A percentile compares a stretch with the other conserved stretches of the same genome.
phyloP scores from a whole-genome alignment of 2,888 invertebrate genomes.

The Megastigmus dorsalis region DNA sequence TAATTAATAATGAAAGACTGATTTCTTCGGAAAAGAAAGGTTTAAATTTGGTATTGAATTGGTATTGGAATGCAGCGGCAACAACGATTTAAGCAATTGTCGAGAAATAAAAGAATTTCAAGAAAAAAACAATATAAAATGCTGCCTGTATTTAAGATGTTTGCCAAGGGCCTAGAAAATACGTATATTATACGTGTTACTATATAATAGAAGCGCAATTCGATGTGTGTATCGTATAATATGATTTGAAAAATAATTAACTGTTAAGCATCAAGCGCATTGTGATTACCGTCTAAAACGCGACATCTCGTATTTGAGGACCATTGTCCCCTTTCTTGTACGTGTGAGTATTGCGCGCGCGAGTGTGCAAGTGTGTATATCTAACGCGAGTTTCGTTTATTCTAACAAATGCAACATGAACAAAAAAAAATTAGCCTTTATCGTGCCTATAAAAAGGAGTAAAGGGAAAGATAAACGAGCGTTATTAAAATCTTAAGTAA shows the following conservation, averaged over 20 bases:
- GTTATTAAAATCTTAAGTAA: conserved; percentile 16
- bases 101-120: conserved; percentile 45
- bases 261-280: conserved; percentile 63
- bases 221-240: conserved; percentile 38
- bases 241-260: conserved; percentile 57
- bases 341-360: conserved; percentile 16
- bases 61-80: background rate
- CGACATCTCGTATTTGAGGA: conserved; percentile 50
- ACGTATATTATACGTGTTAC: conserved; percentile 20
- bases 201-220: conserved; percentile 32
- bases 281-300: conserved; percentile 62
- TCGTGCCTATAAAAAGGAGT: conserved; percentile 64
- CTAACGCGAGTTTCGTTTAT: conserved; percentile 59
- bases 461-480: conserved; percentile 45
- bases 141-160: conserved; percentile 46
- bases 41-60: background rate
- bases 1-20: conserved; percentile 13
- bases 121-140: conserved; percentile 41
- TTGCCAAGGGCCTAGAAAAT: conserved; percentile 46
- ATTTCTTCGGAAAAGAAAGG: conserved; percentile 5
- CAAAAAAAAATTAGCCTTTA: conserved; percentile 62
- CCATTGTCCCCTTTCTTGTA: conserved; percentile 44
- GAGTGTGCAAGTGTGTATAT: conserved; percentile 17
- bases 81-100: conserved; percentile 31
- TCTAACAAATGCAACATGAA: conserved; percentile 62